A percentile compares a stretch with the other conserved stretches of the same genome.
phyloP scores from a whole-genome alignment of 2,113 vertebrate genomes.

The Pluvialis apricaria region DNA sequence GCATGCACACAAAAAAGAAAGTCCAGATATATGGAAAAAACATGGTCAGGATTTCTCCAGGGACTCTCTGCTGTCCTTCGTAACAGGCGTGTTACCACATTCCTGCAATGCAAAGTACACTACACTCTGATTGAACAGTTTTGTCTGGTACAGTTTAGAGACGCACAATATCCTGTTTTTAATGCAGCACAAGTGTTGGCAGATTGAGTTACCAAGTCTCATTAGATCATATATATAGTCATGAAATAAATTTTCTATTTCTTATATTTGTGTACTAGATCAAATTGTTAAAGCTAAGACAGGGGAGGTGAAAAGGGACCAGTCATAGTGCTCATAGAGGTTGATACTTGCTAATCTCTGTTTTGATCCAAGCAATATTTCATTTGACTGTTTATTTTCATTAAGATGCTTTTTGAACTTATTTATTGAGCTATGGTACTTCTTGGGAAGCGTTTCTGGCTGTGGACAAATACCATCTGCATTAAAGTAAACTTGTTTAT shows the following conservation, averaged over 20 bases:
- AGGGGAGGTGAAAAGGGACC: background rate
- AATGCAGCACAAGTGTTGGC: constrained; percentile 2
- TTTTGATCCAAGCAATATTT: constrained; percentile 47
- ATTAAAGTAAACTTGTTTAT: constrained; percentile 67
- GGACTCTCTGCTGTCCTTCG: background rate
- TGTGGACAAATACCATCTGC: constrained; percentile 65
- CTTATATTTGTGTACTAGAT: background rate
- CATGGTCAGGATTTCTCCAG: background rate
- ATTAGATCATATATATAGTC: background rate
- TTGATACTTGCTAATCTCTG: constrained; percentile 31
- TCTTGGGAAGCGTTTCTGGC: constrained; percentile 65
- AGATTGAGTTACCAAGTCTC: background rate
- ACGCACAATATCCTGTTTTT: constrained; percentile 24
- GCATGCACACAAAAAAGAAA: background rate
- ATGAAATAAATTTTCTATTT: background rate
- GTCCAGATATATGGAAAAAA: background rate
- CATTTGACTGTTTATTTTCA: constrained; percentile 60
- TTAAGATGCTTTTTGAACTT: constrained; percentile 56
- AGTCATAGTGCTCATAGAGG: background rate
- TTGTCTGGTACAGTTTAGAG: background rate
- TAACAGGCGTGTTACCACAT: background rate
- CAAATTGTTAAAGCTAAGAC: background rate
- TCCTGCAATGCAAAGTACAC: background rate
- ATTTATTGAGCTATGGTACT: constrained; percentile 55
- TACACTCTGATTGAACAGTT: background rate